phyloP scores from a whole-genome alignment of 2,113 vertebrate genomes.

The Stictonetta naevosa region DNA sequence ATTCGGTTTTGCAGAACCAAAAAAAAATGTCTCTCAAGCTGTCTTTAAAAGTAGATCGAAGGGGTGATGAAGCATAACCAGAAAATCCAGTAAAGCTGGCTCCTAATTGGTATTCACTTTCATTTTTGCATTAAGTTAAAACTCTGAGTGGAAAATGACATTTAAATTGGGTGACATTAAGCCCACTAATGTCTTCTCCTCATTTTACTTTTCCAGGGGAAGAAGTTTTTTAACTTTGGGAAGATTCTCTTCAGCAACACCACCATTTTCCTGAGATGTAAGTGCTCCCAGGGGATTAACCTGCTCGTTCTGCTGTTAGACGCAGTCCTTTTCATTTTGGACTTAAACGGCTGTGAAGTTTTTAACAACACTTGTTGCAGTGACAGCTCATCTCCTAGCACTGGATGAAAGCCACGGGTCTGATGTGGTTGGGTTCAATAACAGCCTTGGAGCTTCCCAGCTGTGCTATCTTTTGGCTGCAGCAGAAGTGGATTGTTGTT shows the following conservation, averaged over 20 bases:
- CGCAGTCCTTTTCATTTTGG: fast-evolving
- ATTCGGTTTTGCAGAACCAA: neutral
- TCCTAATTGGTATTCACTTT: neutral
- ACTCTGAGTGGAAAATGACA: neutral
- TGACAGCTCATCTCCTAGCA: neutral
- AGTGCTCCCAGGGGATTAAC: conserved; percentile 54
- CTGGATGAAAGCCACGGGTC: neutral
- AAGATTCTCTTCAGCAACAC: conserved; percentile 85
- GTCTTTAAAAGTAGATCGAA: neutral
- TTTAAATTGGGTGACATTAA: neutral
- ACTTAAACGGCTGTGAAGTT: neutral
- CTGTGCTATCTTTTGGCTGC: neutral
- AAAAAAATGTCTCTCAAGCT: neutral
- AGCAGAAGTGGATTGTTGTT: neutral
- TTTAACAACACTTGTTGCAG: neutral
- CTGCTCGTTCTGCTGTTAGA: neutral
- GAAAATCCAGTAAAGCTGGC: conserved; percentile 52
- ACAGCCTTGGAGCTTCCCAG: neutral
- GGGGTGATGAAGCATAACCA: conserved; percentile 12
- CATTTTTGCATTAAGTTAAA: conserved; percentile 3
- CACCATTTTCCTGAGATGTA: conserved; percentile 82
- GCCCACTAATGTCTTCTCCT: neutral
- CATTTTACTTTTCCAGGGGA: conserved; percentile 69
- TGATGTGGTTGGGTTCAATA: neutral
- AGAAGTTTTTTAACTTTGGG: conserved; percentile 80